A percentile compares a stretch with the other conserved stretches of the same genome.
Evolutionary conservation across 2,113 vertebrate genomes (phyloP).

Genomic region (Sphyrna mokarran): DNA sequence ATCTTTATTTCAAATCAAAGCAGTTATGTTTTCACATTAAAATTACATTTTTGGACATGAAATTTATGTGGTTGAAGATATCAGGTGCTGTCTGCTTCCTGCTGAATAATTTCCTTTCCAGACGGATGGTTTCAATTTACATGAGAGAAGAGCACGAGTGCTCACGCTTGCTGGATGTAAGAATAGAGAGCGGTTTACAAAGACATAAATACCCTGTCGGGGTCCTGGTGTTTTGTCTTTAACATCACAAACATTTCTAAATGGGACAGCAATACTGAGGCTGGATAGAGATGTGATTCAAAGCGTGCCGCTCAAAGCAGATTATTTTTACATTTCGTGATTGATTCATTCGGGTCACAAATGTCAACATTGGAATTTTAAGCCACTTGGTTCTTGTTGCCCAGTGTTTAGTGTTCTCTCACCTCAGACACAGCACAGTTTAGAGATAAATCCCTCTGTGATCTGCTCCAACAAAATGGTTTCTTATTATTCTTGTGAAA

Average conservation of each 20-base stretch:
- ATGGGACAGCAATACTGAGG: not conserved
- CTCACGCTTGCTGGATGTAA: not conserved
- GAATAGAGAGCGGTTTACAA: not conserved
- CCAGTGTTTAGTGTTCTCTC: not conserved
- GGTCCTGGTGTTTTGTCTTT: not conserved
- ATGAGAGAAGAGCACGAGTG: not conserved
- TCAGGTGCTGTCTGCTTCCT: slow-evolving; percentile 2
- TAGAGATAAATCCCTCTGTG: not conserved
- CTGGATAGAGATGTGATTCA: not conserved
- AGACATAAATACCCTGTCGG: not conserved
- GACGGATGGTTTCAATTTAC: not conserved
- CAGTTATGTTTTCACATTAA: not conserved
- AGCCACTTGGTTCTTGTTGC: not conserved
- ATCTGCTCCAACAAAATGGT: not conserved
- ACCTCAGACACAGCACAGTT: not conserved
- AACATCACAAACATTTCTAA: not conserved
- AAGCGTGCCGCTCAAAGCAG: not conserved
- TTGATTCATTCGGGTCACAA: not conserved
- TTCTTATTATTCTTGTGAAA: not conserved
- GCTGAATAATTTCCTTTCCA: slow-evolving; percentile 10
- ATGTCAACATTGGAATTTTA: not conserved
- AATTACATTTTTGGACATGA: not conserved
- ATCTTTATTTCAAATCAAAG: not conserved
- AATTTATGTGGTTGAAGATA: slow-evolving; percentile 3
- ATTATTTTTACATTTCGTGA: not conserved